Evolutionary conservation across 2,888 invertebrate genomes (phyloP).

Genomic region (Byasa hedistus): DNA sequence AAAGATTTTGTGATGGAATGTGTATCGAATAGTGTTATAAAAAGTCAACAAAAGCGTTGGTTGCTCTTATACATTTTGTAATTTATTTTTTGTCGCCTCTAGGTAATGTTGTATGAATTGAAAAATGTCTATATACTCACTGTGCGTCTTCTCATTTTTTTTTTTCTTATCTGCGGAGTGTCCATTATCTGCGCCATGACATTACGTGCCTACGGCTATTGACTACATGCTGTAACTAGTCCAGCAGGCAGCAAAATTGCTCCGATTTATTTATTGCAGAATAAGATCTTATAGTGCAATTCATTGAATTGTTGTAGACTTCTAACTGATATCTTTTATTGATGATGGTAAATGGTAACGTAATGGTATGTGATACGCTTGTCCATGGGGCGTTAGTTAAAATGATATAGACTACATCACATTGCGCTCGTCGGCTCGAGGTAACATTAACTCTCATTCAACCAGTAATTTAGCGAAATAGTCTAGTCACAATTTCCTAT

Average conservation of each 20-base stretch:
- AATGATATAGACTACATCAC: no score
- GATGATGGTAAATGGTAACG: no score
- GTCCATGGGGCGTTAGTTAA: no score
- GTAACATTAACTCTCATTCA: no score
- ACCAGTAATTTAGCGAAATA: no score
- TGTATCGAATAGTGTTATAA: slow-evolving; percentile 13
- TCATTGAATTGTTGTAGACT: no score
- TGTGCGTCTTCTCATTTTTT: not conserved
- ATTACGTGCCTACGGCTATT: not conserved
- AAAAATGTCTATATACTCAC: slow-evolving; percentile 19
- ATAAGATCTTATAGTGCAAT: no score
- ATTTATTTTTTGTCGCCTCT: slow-evolving; percentile 26
- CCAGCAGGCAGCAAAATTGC: not conserved
- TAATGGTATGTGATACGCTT: no score
- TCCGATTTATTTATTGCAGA: not conserved
- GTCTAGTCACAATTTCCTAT: no score
- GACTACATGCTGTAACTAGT: not conserved
- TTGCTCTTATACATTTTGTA: slow-evolving; percentile 22
- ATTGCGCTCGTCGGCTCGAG: no score
- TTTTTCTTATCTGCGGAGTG: slow-evolving; percentile 16
- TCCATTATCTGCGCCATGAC: slow-evolving; percentile 16
- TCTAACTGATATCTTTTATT: not conserved
- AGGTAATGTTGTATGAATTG: slow-evolving; percentile 16
- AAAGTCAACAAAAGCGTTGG: slow-evolving; percentile 21
- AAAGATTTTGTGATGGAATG: slow-evolving; percentile 11